Conservation (phyloP, 92 coral and sea anemone species). For the Galaxea fascicularis region DNA sequence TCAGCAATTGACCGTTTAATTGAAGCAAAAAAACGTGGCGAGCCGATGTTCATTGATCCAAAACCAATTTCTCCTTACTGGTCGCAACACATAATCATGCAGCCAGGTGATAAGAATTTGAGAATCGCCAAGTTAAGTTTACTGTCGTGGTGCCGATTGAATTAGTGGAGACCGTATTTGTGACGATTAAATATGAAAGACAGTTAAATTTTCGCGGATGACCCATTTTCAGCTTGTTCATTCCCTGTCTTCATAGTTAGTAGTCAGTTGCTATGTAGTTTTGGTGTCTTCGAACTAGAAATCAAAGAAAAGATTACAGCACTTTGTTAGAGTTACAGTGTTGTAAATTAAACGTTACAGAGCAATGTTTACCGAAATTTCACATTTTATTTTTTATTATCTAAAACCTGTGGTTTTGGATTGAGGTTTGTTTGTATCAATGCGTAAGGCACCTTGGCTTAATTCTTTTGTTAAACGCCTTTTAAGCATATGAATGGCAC, state of each 20-base stretch:
- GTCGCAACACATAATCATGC: neutral
- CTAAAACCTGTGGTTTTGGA: slow-evolving; percentile 13
- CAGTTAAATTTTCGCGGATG: too few species aligned
- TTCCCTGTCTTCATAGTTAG: neutral
- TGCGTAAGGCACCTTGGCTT: slow-evolving; percentile 25
- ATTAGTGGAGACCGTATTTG: too few species aligned
- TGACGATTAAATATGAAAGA: too few species aligned
- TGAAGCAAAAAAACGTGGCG: slow-evolving; percentile 23
- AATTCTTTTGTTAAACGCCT: slow-evolving; percentile 36
- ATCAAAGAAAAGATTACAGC: neutral
- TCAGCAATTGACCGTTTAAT: slow-evolving; percentile 57
- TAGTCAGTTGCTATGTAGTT: too few species aligned
- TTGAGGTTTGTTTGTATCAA: slow-evolving; percentile 29
- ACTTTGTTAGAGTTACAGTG: neutral
- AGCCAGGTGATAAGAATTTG: neutral
- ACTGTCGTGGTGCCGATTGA: too few species aligned
- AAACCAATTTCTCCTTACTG: slow-evolving; percentile 16
- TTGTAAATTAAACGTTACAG: neutral
- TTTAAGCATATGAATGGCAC: slow-evolving; percentile 36
- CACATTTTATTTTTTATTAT: neutral
- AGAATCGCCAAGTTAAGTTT: neutral
- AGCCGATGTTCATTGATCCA: neutral
- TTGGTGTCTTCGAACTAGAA: neutral
- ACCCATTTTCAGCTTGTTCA: too few species aligned
- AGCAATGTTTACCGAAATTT: neutral